Base-by-base conservation (phyloP, 1,140 invertebrate genomes). In the Lycorma delicatula region DNA sequence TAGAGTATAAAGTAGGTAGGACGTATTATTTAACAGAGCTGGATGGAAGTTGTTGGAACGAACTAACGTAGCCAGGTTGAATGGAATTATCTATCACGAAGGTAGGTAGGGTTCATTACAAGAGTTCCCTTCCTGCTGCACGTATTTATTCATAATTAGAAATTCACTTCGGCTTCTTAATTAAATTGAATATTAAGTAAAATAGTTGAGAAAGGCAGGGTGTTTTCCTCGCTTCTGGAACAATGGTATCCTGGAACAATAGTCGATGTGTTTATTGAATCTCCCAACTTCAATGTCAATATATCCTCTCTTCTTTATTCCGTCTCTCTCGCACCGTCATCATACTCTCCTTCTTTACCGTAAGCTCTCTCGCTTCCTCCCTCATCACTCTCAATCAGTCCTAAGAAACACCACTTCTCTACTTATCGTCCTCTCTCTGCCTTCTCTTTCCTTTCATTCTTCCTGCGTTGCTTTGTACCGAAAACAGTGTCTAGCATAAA, bases 111-210 rank as follows among this genome's bases (percentile, higher is more conserved):
- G n/a, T n/a, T n/a, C n/a, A n/a, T n/a, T n/a, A n/a, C n/a, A n/a
- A n/a, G n/a, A n/a, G n/a, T n/a, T n/a, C n/a, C n/a, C n/a, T n/a
- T n/a, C n/a, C n/a, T n/a, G n/a, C n/a, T n/a, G n/a, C 25, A 18
- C 48, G 56, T 57, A 57, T 57, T 57, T 57, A 51, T 57, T 57
- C 56, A 57, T 57, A 57, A 57, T 57, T 57, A 57, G 56, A 29
- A 48, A 57, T 57, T 57, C 56, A 57, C 56, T 51, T 46, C 29
- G 48, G 13, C 47, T 57, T 57, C 56, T 57, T 57, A 57, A 57
- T 57, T 57, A 57, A 57, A 57, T 57, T 48, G 56, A 57, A 57
- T 57, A 57, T 57, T 51, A 57, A 57, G 56, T 57, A 57, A 57
- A 57, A 57, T 44, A 44, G 41, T 44, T 44, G 41, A 9, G 41